Conservation (phyloP, 2,888 invertebrate genomes). For the Brenthis hecate region DNA sequence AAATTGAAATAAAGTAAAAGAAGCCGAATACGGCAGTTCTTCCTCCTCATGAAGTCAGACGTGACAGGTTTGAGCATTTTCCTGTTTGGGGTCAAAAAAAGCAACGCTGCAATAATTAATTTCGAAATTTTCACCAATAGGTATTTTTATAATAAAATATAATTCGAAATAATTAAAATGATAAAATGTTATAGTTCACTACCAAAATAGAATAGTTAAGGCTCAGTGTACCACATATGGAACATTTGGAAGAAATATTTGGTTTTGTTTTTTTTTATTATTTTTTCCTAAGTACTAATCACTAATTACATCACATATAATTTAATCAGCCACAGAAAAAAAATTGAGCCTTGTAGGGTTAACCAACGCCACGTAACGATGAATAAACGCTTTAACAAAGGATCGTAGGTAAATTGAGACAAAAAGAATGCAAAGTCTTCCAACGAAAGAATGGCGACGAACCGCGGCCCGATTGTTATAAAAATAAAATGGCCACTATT, state of each 20-base stretch:
- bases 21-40: not conserved
- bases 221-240: conserved; percentile 1
- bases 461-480: conserved; percentile 34
- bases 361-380: not conserved
- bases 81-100: no score
- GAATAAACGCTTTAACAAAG: conserved; percentile 15
- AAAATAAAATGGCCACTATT: conserved; percentile 44
- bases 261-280: not conserved
- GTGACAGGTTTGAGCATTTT: conserved; percentile 1
- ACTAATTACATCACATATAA: not conserved
- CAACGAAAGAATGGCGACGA: conserved; percentile 33
- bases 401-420: conserved; percentile 24
- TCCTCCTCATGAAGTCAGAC: not conserved
- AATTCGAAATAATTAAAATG: not conserved
- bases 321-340: conserved; percentile 12
- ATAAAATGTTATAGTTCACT: not conserved
- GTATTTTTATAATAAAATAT: not conserved
- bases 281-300: not conserved
- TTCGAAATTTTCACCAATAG: not conserved
- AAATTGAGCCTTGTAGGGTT: conserved; percentile 28
- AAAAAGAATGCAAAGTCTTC: conserved; percentile 15
- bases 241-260: not conserved
- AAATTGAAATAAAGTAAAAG: not conserved
- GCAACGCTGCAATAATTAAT: not conserved
- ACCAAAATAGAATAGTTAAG: not conserved